Percentiles rank a stretch among this genome's conserved stretches.
Evolutionary conservation across 2,113 vertebrate genomes (phyloP).

Genomic region (Nymphicus hollandicus): DNA sequence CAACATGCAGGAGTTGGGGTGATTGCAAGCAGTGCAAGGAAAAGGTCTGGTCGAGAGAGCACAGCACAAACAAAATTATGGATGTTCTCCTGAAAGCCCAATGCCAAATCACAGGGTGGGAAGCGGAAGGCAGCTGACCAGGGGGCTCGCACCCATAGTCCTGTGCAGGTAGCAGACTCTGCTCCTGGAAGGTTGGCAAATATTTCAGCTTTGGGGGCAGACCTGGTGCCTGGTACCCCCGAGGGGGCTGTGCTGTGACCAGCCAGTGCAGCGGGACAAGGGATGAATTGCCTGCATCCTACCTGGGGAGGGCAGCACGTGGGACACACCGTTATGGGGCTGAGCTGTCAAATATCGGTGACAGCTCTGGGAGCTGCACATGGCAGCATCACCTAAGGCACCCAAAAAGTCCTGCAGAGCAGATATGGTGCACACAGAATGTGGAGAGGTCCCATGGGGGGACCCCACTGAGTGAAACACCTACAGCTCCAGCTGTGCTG

Average conservation of each 20-base stretch:
- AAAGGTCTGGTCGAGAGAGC: background rate
- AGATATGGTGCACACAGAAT: background rate
- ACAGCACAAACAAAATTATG: background rate
- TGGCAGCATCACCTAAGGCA: background rate
- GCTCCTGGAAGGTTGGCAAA: background rate
- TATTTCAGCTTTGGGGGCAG: background rate
- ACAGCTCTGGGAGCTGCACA: fast-evolving
- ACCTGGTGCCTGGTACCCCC: background rate
- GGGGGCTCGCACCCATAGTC: background rate
- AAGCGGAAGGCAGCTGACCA: background rate
- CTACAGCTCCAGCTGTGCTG: fast-evolving
- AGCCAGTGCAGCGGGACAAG: fast-evolving
- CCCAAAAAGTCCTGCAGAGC: background rate
- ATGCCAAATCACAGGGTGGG: fast-evolving
- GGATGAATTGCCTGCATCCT: fast-evolving
- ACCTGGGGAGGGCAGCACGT: fast-evolving
- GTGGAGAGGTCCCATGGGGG: fast-evolving
- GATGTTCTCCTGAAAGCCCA: background rate
- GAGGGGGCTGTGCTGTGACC: background rate
- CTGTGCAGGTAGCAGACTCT: background rate
- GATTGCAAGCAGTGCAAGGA: background rate
- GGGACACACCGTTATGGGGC: fast-evolving
- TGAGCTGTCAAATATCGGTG: background rate
- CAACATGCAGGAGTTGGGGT: background rate
- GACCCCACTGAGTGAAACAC: background rate